A percentile compares a stretch with the other conserved stretches of the same genome.
phyloP scores from a whole-genome alignment of 1,140 invertebrate genomes.

The Aphelenchoides fujianensis region DNA sequence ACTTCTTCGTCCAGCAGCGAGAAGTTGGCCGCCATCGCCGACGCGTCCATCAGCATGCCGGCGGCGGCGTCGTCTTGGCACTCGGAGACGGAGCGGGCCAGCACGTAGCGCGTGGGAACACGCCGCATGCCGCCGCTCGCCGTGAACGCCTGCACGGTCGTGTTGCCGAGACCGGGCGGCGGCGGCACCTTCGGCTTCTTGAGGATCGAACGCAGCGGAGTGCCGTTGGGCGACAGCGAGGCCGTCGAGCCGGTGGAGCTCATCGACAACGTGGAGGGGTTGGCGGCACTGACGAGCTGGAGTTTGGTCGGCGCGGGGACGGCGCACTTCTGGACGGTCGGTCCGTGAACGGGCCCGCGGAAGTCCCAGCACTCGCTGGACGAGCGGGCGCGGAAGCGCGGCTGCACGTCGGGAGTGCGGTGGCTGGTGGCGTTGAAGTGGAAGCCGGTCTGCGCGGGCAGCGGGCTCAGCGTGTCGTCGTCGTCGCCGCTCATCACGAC shows the following conservation, averaged over 20 bases:
- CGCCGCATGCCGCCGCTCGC: constrained; percentile 8
- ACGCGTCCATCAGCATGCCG: constrained; percentile 6
- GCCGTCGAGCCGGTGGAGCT: background rate
- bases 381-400: constrained; percentile 3
- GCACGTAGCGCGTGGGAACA: constrained; percentile 12
- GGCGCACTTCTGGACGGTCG: background rate
- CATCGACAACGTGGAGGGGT: background rate
- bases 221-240: constrained; percentile 17
- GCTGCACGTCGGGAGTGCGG: background rate
- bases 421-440: constrained; percentile 14
- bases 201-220: constrained; percentile 17
- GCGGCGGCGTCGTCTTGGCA: constrained; percentile 19
- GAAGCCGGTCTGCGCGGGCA: background rate
- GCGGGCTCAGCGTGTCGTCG: constrained; percentile 16
- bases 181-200: constrained; percentile 12
- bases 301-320: background rate
- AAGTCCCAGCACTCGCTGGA: constrained; percentile 11
- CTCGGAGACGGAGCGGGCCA: constrained; percentile 27
- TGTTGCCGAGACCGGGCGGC: constrained; percentile 11
- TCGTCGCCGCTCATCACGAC: constrained; percentile 6
- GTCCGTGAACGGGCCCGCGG: background rate
- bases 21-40: background rate
- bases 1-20: constrained; percentile 15
- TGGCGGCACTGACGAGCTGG: background rate
- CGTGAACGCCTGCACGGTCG: constrained; percentile 1